phyloP scores from a whole-genome alignment of 1,140 invertebrate species.

The Theocolax elegans region DNA sequence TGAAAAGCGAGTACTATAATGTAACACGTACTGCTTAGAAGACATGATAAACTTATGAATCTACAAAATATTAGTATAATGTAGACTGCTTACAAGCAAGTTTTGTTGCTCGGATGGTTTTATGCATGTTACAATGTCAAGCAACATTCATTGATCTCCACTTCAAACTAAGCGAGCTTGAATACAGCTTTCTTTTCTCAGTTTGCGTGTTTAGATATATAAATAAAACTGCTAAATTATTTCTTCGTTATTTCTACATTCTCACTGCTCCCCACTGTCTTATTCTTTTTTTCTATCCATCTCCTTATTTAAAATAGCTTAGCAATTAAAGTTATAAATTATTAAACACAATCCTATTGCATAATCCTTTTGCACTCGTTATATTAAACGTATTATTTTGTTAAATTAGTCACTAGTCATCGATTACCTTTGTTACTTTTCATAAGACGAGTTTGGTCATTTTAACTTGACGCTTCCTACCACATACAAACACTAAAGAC shows the following conservation, averaged over 20 bases:
- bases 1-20: too few relatives aligned
- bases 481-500: not conserved
- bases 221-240: not conserved
- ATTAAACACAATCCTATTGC: slow-evolving; percentile 54
- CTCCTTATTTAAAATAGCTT: not conserved
- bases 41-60: too few relatives aligned
- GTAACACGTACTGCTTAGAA: too few relatives aligned
- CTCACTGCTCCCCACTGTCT: slow-evolving; percentile 5
- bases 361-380: slow-evolving; percentile 2
- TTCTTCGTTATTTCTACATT: slow-evolving; percentile 12
- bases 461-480: not conserved
- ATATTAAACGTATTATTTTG: too few relatives aligned
- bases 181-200: too few relatives aligned
- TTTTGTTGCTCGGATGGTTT: too few relatives aligned
- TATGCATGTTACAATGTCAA: too few relatives aligned
- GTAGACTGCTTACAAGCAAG: too few relatives aligned
- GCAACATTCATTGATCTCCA: slow-evolving; percentile 64
- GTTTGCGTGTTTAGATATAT: slow-evolving; percentile 16
- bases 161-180: slow-evolving; percentile 59
- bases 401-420: too few relatives aligned
- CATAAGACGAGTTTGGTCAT: not conserved
- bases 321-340: slow-evolving; percentile 49
- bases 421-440: too few relatives aligned
- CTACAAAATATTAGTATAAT: too few relatives aligned
- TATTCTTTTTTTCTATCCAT: not conserved